phyloP scores from a whole-genome alignment of 2,888 invertebrate species.

The Netelia virgata region DNA sequence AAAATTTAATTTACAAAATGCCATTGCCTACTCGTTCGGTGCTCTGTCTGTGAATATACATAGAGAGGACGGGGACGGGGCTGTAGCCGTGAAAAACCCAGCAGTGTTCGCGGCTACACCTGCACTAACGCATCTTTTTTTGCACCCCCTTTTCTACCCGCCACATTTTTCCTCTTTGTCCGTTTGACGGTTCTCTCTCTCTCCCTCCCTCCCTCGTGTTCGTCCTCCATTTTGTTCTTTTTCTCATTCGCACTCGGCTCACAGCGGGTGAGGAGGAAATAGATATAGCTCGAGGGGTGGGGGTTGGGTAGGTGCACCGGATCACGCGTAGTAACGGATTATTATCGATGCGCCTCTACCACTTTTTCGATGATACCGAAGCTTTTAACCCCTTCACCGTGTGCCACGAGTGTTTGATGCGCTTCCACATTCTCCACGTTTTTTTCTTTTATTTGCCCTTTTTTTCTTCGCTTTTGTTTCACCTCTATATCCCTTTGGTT shows the following conservation, averaged over 20 bases:
- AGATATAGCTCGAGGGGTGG: constrained; percentile 42
- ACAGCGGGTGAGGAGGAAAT: constrained; percentile 25
- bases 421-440: constrained; percentile 44
- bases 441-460: constrained; percentile 37
- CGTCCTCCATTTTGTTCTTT: constrained; percentile 39
- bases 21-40: constrained; percentile 74
- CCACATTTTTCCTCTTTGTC: constrained; percentile 30
- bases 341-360: constrained; percentile 67
- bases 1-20: constrained; percentile 85
- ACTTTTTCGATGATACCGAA: constrained; percentile 66
- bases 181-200: background rate
- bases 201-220: constrained; percentile 26
- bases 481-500: constrained; percentile 45
- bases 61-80: constrained; percentile 4
- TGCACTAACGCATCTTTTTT: constrained; percentile 58
- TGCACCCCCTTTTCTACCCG: constrained; percentile 8
- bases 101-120: constrained; percentile 53
- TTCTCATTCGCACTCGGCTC: constrained; percentile 53
- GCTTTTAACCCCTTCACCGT: constrained; percentile 66
- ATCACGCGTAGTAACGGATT: constrained; percentile 67
- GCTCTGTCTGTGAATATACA: constrained; percentile 70
- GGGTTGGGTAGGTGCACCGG: constrained; percentile 62
- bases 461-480: constrained; percentile 42
- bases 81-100: constrained; percentile 37
- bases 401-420: constrained; percentile 61